Base-by-base conservation (phyloP, 2,797 vertebrate genomes). In the Phoxinus dragarum region DNA sequence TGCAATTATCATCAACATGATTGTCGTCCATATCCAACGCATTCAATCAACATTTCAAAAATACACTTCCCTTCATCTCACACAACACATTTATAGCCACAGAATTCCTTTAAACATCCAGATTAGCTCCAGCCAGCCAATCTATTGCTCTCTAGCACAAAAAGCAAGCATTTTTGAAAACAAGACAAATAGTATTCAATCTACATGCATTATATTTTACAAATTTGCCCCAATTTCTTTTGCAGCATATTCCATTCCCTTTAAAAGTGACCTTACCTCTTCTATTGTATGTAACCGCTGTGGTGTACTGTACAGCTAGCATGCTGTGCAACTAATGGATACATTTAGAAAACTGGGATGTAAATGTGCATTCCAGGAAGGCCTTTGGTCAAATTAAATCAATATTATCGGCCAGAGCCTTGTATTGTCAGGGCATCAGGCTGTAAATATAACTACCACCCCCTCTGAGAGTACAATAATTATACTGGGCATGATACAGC, bases 341-440 rank as follows among this genome's bases (percentile, higher is more conserved):
- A 31, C 21, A 82, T 78, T 44, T 21, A 34, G 47, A 78, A 52
- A 44, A 56, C 36, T 64, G 73, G 82, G 47, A 81, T 79, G 52
- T 66, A 59, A 77, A 75, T 72, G 79, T 67, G 54, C 76, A 82
- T 84, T 88, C 36, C 61, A 80, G 84, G 34, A 72, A 69, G 47
- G 52, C 81, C 64, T 31, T 19, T 80, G 52, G 49, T 72, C 38
- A 79, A 76, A 88, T 83, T 0, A 76, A 81, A 81, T 87, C 89
- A 86, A 88, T 88, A 86, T 47, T 87, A 90, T 87, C 74, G 81
- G 77, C 56, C 31, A 80, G 49, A 73, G 85, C 76, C 61, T 64
- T 61, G 56, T 6, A 73, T 36, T 69, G 69, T 54, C 77, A 74
- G 79, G 42, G 11, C 71, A 71, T 54, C 34, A 78, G 74, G 36